phyloP scores from a whole-genome alignment of 2,113 vertebrate species.

The Nothocercus julius region DNA sequence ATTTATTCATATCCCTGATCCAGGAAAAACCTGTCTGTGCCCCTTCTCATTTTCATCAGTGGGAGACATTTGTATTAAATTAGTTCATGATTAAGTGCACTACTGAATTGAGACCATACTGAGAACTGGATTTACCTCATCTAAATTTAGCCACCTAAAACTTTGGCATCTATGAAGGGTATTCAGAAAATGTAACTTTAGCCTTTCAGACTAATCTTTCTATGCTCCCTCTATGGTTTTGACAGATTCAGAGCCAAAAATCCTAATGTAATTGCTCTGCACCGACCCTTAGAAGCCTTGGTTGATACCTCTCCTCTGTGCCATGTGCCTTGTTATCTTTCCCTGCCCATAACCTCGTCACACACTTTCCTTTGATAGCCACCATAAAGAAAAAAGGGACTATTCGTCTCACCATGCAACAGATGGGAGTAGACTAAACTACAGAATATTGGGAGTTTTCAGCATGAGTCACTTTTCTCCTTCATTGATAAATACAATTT shows the following conservation, averaged over 20 bases:
- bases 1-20: not conserved
- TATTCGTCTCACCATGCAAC: not conserved
- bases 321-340: not conserved
- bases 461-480: not conserved
- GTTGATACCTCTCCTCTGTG: not conserved
- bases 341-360: not conserved
- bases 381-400: not conserved
- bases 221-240: not conserved
- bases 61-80: not conserved
- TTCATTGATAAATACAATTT: not conserved
- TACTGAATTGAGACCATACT: not conserved
- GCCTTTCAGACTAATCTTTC: not conserved
- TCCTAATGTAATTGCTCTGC: not conserved
- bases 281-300: not conserved
- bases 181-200: constrained; percentile 3
- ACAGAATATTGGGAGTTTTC: not conserved
- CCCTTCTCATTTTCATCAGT: not conserved
- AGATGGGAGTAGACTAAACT: not conserved
- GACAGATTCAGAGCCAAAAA: not conserved
- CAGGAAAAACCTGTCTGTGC: not conserved
- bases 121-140: not conserved
- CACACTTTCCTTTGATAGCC: not conserved
- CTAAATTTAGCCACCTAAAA: not conserved
- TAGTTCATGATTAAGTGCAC: not conserved
- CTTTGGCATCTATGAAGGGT: not conserved